These are phyloP conservation scores for Sebastes baramenuke DNA, from an alignment of 2,797 vertebrate species.

Conservation along the genomic window DNA sequence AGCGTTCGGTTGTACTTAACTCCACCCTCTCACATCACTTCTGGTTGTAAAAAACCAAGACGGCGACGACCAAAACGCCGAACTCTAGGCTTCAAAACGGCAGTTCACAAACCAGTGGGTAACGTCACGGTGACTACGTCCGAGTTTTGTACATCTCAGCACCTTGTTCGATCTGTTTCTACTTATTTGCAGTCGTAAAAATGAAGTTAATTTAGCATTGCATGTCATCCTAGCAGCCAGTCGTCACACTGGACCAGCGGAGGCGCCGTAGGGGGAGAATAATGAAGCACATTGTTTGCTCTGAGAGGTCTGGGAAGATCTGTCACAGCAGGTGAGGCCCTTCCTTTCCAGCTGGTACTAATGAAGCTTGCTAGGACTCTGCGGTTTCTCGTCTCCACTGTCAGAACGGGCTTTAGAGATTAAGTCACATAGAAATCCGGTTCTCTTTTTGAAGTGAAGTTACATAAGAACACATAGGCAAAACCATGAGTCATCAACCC, in stretches of 20 bases:
- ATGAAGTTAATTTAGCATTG: slow-evolving; percentile 6
- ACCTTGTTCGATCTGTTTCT: neutral
- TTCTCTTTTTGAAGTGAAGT: slow-evolving; percentile 40
- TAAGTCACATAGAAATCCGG: slow-evolving; percentile 49
- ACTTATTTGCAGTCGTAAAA: neutral
- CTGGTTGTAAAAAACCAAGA: no score
- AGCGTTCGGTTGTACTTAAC: no score
- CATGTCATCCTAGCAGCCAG: slow-evolving; percentile 6
- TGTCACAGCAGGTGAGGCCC: slow-evolving; percentile 70
- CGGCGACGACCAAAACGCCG: rapidly evolving
- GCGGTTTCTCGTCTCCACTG: slow-evolving; percentile 53
- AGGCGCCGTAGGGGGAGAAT: slow-evolving; percentile 43
- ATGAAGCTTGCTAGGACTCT: slow-evolving; percentile 61
- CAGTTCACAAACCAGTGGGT: no score
- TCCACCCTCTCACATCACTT: no score
- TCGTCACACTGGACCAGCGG: slow-evolving; percentile 14
- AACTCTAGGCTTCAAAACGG: no score
- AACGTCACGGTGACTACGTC: no score
- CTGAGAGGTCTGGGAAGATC: slow-evolving; percentile 56
- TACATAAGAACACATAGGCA: slow-evolving; percentile 43
- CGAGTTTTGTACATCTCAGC: neutral
- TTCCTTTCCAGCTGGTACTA: slow-evolving; percentile 59
- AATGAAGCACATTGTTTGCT: slow-evolving; percentile 67
- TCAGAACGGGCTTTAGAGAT: slow-evolving; percentile 62
- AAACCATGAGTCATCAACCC: slow-evolving; percentile 2